Percentiles rank a stretch among this genome's conserved stretches.
These are phyloP conservation scores for Hesperia comma DNA, from an alignment of 2,888 invertebrate genomes.

Conservation along the genomic window DNA sequence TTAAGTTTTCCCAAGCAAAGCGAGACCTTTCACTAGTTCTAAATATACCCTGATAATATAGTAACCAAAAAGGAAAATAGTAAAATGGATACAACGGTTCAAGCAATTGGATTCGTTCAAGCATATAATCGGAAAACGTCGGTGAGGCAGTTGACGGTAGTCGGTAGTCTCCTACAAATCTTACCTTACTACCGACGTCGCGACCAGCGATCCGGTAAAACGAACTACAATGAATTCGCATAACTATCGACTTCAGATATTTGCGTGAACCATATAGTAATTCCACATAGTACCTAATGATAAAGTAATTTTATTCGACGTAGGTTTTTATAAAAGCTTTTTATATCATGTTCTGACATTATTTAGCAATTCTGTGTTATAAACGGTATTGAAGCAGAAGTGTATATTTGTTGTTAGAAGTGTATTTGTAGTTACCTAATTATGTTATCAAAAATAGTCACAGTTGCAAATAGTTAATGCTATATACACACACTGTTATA, in stretches of 20 bases:
- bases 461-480: no score
- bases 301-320: not conserved
- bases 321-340: not conserved
- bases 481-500: no score
- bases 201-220: not conserved
- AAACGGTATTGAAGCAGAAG: no score
- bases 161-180: conserved; percentile 11
- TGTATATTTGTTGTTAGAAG: no score
- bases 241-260: not conserved
- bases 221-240: not conserved
- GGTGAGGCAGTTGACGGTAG: conserved; percentile 9
- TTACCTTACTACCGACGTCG: not conserved
- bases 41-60: no score
- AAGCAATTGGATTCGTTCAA: conserved; percentile 7
- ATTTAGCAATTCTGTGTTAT: no score
- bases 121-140: conserved; percentile 7
- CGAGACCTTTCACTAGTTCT: no score
- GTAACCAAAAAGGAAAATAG: not conserved
- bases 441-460: no score
- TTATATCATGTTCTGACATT: no score
- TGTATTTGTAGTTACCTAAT: no score
- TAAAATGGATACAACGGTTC: not conserved
- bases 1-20: no score
- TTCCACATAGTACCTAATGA: not conserved
- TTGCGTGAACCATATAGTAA: not conserved